Evolutionary conservation across 2,888 invertebrate genomes (phyloP).

Genomic region (Caenorhabditis doughertyi): DNA sequence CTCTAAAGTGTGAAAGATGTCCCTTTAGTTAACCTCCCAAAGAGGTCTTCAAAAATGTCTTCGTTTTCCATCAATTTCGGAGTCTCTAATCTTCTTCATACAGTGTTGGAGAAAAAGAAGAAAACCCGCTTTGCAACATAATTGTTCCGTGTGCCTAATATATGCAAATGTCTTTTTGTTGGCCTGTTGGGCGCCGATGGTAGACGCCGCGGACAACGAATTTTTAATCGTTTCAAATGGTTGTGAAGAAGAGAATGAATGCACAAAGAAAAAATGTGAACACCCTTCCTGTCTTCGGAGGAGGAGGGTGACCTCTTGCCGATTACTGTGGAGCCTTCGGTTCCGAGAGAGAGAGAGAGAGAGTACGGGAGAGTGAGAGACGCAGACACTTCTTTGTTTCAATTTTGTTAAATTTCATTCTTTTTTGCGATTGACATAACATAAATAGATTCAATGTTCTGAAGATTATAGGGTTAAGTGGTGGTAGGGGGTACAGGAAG

Average conservation of each 20-base stretch:
- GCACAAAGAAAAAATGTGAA: conserved; percentile 26
- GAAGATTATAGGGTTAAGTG: conserved; percentile 32
- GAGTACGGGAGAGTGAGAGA: conserved; percentile 14
- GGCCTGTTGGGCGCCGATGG: background rate
- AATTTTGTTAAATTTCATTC: conserved; percentile 34
- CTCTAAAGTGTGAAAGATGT: background rate
- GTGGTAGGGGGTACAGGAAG: conserved; percentile 15
- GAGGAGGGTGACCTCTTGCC: conserved; percentile 10
- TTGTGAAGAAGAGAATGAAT: background rate
- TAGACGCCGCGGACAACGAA: conserved; percentile 14
- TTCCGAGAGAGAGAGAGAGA: conserved; percentile 12
- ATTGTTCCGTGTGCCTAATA: conserved; percentile 47
- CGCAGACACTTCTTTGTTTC: conserved; percentile 45
- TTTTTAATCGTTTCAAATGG: conserved; percentile 59
- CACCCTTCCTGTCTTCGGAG: no score
- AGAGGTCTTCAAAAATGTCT: conserved; percentile 28
- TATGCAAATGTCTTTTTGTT: conserved; percentile 42
- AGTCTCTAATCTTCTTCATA: conserved; percentile 43
- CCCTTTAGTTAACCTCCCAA: background rate
- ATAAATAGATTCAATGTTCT: conserved; percentile 25
- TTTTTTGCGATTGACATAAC: conserved; percentile 32
- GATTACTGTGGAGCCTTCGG: no score
- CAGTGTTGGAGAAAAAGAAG: background rate
- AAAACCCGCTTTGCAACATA: conserved; percentile 61
- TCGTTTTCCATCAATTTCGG: background rate